phyloP scores from a whole-genome alignment of 2,113 vertebrate genomes.

The Ellobius talpinus region DNA sequence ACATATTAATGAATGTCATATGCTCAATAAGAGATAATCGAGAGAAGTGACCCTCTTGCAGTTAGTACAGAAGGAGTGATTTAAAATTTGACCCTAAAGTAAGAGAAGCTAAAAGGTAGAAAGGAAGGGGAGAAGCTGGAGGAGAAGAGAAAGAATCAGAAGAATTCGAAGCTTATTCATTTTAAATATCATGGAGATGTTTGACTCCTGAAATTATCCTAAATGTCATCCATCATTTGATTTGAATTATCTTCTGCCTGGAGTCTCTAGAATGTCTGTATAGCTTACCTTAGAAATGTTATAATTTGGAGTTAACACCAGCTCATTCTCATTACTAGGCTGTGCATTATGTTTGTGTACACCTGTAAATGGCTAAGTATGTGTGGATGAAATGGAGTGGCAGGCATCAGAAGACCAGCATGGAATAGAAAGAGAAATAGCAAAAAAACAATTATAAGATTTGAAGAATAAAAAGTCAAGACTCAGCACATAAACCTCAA shows the following conservation, averaged over 20 bases:
- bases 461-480: conserved; percentile 8
- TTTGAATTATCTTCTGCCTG: not conserved
- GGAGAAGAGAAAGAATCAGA: not conserved
- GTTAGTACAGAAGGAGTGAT: not conserved
- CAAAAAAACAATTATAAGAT: not conserved
- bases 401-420: not conserved
- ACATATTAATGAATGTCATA: not conserved
- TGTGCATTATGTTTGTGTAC: accelerated
- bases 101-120: not conserved
- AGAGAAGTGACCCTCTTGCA: not conserved
- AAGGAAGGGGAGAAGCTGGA: no score
- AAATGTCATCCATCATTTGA: not conserved
- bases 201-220: not conserved
- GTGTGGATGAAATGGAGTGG: accelerated
- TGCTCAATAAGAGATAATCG: not conserved
- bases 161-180: not conserved
- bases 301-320: not conserved
- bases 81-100: not conserved
- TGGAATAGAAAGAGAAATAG: not conserved
- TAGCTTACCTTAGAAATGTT: not conserved
- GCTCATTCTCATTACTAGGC: not conserved
- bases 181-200: not conserved
- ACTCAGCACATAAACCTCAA: not conserved
- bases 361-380: no score
- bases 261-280: not conserved